Evolutionary conservation across 2,113 vertebrate genomes (phyloP).

Genomic region (Sorex fumeus): DNA sequence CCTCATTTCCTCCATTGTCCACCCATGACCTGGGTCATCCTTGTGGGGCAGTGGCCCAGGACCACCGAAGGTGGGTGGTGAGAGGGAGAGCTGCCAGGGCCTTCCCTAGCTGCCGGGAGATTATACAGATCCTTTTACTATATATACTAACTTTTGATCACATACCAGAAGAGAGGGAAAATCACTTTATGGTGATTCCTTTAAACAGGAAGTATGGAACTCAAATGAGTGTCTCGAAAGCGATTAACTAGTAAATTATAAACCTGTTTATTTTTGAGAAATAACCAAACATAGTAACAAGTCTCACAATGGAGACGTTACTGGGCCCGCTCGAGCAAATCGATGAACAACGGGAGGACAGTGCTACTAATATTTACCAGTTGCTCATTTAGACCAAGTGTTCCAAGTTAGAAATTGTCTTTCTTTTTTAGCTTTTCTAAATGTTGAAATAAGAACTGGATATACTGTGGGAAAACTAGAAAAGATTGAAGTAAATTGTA

Average conservation of each 20-base stretch:
- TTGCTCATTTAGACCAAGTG: not conserved
- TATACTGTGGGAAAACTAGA: not conserved
- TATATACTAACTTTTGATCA: not conserved
- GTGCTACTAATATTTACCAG: slow-evolving; percentile 21
- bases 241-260: slow-evolving; percentile 11
- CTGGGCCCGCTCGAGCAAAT: too few species aligned
- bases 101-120: too few species aligned
- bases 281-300: too few species aligned
- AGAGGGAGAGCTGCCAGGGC: too few species aligned
- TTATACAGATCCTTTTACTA: too few species aligned
- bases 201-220: slow-evolving; percentile 16
- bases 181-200: not conserved
- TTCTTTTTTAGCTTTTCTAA: not conserved
- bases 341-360: too few species aligned
- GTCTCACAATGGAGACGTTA: too few species aligned
- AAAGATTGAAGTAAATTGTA: slow-evolving; percentile 23
- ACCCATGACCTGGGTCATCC: too few species aligned
- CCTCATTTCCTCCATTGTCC: too few species aligned
- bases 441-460: not conserved
- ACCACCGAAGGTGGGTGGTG: too few species aligned
- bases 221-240: slow-evolving; percentile 52
- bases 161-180: not conserved
- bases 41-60: too few species aligned
- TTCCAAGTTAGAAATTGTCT: slow-evolving; percentile 30
- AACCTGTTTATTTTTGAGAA: slow-evolving; percentile 1